Percentiles rank a stretch among this genome's conserved stretches.
phyloP scores from a whole-genome alignment of 1,140 invertebrate genomes.

The Calosoma granatense region DNA sequence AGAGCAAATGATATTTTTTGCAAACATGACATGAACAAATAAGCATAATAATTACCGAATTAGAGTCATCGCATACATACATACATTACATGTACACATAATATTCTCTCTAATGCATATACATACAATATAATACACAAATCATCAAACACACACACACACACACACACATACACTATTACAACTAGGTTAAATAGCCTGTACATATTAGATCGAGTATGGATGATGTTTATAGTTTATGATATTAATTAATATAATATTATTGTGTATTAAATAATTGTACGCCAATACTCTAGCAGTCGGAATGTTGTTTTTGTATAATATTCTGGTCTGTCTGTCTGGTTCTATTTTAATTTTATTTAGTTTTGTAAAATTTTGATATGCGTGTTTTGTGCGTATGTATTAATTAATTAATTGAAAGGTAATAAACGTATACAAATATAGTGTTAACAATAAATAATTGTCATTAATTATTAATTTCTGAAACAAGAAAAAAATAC shows the following conservation, averaged over 20 bases:
- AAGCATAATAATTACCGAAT: background rate
- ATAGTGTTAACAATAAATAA: too few species aligned
- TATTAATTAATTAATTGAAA: background rate
- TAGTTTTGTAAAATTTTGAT: conserved; percentile 9
- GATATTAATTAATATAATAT: background rate
- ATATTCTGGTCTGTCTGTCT: background rate
- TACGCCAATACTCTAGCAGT: background rate
- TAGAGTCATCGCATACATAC: background rate
- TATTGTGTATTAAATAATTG: too few species aligned
- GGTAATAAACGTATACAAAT: conserved; percentile 1
- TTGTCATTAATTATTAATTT: too few species aligned
- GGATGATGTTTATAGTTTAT: background rate
- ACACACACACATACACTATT: too few species aligned
- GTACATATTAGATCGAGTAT: conserved; percentile 7
- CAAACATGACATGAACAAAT: background rate
- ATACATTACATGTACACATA: background rate
- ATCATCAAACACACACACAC: too few species aligned
- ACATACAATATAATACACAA: background rate
- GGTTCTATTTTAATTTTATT: background rate
- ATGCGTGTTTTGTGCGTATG: conserved; percentile 5
- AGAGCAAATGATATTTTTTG: too few species aligned
- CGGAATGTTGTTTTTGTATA: background rate
- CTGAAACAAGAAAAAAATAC: too few species aligned
- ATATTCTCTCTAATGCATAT: background rate
- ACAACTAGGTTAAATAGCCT: conserved; percentile 5